Percentiles rank a stretch among this genome's conserved stretches.
Evolutionary conservation across 1,140 invertebrate genomes (phyloP).

Genomic region (Diorhabda elongata): DNA sequence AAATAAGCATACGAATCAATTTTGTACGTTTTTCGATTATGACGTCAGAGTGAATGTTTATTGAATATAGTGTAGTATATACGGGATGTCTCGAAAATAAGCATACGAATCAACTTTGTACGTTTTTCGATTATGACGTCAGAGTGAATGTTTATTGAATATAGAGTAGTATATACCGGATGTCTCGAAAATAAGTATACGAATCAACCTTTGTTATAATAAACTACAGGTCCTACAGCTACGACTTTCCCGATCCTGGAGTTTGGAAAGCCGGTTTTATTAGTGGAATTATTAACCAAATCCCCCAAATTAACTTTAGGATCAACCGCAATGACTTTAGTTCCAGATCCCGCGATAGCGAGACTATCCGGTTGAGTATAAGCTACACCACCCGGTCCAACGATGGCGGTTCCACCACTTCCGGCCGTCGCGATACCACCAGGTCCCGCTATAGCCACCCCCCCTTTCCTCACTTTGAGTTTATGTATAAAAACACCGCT

Average conservation of each 20-base stretch:
- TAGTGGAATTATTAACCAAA: slow-evolving; percentile 35
- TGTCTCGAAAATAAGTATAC: no score
- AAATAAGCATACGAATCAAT: no score
- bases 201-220: slow-evolving; percentile 52
- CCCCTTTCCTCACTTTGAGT: slow-evolving; percentile 62
- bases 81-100: no score
- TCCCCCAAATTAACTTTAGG: slow-evolving; percentile 52
- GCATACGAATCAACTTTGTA: no score
- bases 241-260: slow-evolving; percentile 58
- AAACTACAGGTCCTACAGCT: slow-evolving; percentile 64
- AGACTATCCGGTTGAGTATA: slow-evolving; percentile 65
- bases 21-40: no score
- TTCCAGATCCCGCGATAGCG: slow-evolving; percentile 65
- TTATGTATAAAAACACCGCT: slow-evolving; percentile 61
- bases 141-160: no score
- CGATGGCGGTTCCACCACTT: slow-evolving; percentile 67
- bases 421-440: slow-evolving; percentile 69
- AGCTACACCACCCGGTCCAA: slow-evolving; percentile 66
- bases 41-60: no score
- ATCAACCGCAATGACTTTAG: slow-evolving; percentile 59
- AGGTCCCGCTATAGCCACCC: slow-evolving; percentile 69
- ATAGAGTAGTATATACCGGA: no score
- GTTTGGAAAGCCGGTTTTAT: slow-evolving; percentile 40
- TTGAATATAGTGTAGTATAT: no score
- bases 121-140: no score